Percentiles rank a stretch among this genome's conserved stretches.
Conservation (phyloP, 2,797 vertebrate genomes). For the Eutrigla gurnardus region DNA sequence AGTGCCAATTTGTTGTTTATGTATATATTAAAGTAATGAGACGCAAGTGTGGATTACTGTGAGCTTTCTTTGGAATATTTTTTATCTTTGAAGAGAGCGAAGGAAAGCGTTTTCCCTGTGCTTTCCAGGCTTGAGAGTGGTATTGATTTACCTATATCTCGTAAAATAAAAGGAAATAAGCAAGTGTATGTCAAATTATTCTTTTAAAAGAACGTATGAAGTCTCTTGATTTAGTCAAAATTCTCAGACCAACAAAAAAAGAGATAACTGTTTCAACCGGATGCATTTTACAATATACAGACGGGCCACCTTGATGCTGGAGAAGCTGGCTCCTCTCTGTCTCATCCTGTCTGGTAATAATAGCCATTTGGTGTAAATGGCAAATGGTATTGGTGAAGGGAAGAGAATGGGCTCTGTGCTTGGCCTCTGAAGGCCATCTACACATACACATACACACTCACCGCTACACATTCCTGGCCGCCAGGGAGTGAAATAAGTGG, state of each 20-base stretch:
- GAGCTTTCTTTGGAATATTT: not conserved
- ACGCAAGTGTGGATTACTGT: not conserved
- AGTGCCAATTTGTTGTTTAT: not conserved
- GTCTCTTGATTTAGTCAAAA: not conserved
- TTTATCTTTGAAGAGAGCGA: slow-evolving; percentile 4
- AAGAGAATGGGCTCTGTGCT: slow-evolving; percentile 1
- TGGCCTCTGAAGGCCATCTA: slow-evolving; percentile 22
- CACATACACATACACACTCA: not conserved
- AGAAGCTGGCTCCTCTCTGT: slow-evolving; percentile 36
- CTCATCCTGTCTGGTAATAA: slow-evolving; percentile 87
- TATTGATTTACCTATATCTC: not conserved
- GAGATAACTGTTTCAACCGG: not conserved
- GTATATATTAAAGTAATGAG: not conserved
- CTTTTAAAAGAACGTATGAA: not conserved
- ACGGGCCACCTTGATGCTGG: slow-evolving; percentile 14
- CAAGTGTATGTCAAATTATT: too few species aligned
- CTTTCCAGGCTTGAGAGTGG: not conserved
- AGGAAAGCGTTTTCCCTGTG: not conserved
- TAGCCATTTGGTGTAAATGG: slow-evolving; percentile 93
- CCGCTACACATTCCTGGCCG: slow-evolving; percentile 5
- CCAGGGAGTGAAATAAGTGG: slow-evolving; percentile 16
- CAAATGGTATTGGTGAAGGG: slow-evolving; percentile 68
- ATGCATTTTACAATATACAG: slow-evolving; percentile 1
- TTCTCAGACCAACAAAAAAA: not conserved
- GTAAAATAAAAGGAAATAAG: not conserved